These are phyloP conservation scores for Allolobophora icterica DNA, from an alignment of 2,888 invertebrate species.

Conservation along the genomic window DNA sequence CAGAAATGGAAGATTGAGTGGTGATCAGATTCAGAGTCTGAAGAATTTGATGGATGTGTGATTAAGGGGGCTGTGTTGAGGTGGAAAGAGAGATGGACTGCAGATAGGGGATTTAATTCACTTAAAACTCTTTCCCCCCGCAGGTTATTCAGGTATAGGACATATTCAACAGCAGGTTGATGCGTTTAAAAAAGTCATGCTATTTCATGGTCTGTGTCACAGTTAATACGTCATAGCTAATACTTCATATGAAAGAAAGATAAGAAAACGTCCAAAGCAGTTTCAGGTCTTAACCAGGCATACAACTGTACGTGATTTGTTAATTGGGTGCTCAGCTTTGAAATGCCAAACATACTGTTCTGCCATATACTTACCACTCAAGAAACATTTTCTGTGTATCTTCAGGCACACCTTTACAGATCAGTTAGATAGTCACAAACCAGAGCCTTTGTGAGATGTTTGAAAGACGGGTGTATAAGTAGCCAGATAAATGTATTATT, in stretches of 20 bases:
- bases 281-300: neutral
- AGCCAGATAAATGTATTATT: neutral
- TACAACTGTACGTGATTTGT: neutral
- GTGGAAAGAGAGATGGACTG: neutral
- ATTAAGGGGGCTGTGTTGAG: neutral
- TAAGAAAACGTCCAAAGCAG: neutral
- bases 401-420: neutral
- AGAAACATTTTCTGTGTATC: neutral
- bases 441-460: constrained; percentile 5
- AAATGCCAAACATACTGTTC: neutral
- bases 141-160: neutral
- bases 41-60: neutral
- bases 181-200: neutral
- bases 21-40: neutral
- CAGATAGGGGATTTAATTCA: neutral
- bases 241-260: neutral
- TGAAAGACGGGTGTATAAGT: neutral
- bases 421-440: neutral
- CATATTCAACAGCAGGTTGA: neutral
- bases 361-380: neutral
- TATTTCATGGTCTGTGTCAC: neutral
- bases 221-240: neutral
- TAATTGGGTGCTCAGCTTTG: neutral
- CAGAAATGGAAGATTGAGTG: neutral
- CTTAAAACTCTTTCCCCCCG: neutral